phyloP scores from a whole-genome alignment of 1,140 invertebrate species.

The Maconellicoccus hirsutus region DNA sequence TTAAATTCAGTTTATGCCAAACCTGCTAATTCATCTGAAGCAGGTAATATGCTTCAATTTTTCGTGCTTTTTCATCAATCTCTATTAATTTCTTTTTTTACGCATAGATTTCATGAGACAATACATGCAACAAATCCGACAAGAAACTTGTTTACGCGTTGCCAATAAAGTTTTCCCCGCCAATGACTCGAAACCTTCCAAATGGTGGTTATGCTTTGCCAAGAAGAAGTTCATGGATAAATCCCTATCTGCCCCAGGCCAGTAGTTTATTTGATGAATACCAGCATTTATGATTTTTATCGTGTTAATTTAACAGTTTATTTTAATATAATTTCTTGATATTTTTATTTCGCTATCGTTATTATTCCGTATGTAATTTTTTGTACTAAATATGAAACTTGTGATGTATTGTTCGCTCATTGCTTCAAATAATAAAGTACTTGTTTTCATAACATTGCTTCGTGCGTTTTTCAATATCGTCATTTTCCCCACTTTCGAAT shows the following conservation, averaged over 20 bases:
- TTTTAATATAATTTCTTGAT: neutral
- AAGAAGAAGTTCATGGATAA: slow-evolving; percentile 99
- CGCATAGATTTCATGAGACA: slow-evolving; percentile 75
- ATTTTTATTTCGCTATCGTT: too few relatives aligned
- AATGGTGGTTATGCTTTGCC: slow-evolving; percentile 99
- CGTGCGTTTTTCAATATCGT: too few relatives aligned
- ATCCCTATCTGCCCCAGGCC: slow-evolving; percentile 72
- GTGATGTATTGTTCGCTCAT: too few relatives aligned
- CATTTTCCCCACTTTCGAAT: too few relatives aligned
- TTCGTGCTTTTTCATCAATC: neutral
- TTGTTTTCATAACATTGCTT: too few relatives aligned
- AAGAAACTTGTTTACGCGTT: slow-evolving; percentile 84
- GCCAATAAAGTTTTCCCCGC: slow-evolving; percentile 83
- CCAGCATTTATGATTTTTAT: neutral
- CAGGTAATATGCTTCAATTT: slow-evolving; percentile 42
- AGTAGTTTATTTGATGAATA: slow-evolving; percentile 34
- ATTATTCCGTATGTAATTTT: too few relatives aligned
- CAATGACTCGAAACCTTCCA: slow-evolving; percentile 87
- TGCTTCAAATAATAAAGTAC: too few relatives aligned
- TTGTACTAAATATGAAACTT: too few relatives aligned
- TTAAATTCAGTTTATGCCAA: slow-evolving; percentile 93
- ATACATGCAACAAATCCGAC: slow-evolving; percentile 87
- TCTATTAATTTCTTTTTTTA: slow-evolving; percentile 26
- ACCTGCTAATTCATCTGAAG: slow-evolving; percentile 62
- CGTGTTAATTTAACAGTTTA: neutral